Percentiles rank a stretch among this genome's conserved stretches.
These are phyloP conservation scores for Leuciscus waleckii DNA, from an alignment of 2,797 vertebrate genomes.

Conservation along the genomic window DNA sequence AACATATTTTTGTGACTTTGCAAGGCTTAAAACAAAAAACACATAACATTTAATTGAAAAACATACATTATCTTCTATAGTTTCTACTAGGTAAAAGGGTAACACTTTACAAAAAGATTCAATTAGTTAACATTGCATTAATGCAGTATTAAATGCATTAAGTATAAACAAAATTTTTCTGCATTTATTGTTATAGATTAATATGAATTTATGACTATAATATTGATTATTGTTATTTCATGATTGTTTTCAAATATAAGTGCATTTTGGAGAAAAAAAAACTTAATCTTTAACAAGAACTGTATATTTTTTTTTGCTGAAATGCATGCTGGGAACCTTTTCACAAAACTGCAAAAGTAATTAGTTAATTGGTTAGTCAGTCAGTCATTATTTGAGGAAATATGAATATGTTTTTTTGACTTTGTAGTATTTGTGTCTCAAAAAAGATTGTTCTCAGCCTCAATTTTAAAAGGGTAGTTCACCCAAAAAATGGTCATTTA, in stretches of 20 bases:
- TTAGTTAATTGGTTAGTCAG: too few species aligned
- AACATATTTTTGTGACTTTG: neutral
- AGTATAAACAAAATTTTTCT: neutral
- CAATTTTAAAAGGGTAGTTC: neutral
- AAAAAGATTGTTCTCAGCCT: neutral
- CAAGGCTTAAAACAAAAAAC: neutral
- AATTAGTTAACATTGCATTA: neutral
- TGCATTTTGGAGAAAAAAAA: neutral
- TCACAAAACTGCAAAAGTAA: neutral
- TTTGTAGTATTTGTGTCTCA: neutral
- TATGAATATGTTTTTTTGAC: neutral
- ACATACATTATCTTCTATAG: neutral
- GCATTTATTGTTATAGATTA: neutral
- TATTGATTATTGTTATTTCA: neutral
- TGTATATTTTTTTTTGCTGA: neutral
- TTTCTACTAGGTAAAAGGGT: neutral
- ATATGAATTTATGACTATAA: neutral
- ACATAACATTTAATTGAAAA: neutral
- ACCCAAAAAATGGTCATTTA: neutral
- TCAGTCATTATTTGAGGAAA: neutral
- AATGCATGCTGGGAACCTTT: neutral
- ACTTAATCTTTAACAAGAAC: neutral
- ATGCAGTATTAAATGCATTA: neutral
- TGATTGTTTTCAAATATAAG: neutral
- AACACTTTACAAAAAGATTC: neutral